These are phyloP conservation scores for Recurvirostra avosetta DNA, from an alignment of 2,113 vertebrate species.

Conservation along the genomic window DNA sequence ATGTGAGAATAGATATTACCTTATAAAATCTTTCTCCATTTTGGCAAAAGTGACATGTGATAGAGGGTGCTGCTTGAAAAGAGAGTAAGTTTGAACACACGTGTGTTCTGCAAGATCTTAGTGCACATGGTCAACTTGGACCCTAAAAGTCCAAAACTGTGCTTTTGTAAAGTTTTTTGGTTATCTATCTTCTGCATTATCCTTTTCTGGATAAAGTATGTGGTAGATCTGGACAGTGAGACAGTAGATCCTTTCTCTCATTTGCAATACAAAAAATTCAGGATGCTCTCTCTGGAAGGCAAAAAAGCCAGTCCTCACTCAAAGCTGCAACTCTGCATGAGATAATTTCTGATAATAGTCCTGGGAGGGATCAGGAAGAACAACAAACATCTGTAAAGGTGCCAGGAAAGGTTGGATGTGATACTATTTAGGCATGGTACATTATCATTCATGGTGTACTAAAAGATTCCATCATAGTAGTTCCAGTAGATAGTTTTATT, in stretches of 20 bases:
- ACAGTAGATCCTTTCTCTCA: background rate
- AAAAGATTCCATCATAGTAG: background rate
- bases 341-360: background rate
- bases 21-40: background rate
- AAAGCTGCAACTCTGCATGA: background rate
- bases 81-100: background rate
- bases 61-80: background rate
- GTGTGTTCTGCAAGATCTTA: background rate
- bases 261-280: background rate
- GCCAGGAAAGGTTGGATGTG: background rate
- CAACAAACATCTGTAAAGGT: background rate
- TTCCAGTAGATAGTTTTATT: background rate
- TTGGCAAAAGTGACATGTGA: background rate
- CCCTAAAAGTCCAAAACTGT: background rate
- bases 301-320: background rate
- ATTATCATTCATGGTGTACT: background rate
- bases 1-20: background rate
- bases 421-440: too few species aligned
- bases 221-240: background rate
- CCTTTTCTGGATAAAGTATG: background rate
- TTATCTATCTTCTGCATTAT: background rate
- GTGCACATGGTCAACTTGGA: background rate
- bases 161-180: background rate
- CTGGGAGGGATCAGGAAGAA: background rate
- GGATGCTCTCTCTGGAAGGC: background rate